These are phyloP conservation scores for Stigmatopora argus DNA, from an alignment of 2,113 vertebrate species.

Conservation along the genomic window DNA sequence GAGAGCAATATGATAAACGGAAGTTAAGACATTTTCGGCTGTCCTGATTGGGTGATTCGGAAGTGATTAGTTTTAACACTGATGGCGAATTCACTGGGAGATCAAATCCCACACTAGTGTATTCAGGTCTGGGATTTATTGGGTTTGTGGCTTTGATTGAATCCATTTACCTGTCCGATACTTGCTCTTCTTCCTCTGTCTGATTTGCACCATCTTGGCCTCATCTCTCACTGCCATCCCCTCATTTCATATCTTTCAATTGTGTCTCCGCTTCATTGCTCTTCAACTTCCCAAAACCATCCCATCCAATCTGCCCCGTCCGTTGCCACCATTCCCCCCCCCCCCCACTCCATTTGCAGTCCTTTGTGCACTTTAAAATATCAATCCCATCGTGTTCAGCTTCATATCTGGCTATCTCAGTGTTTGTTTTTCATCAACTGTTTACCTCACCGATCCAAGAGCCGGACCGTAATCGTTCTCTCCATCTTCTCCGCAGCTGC, in stretches of 20 bases:
- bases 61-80: no score
- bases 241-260: conserved; percentile 36
- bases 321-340: conserved; percentile 7
- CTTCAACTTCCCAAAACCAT: conserved; percentile 32
- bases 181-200: conserved; percentile 21
- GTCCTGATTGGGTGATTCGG: no score
- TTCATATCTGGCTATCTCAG: conserved; percentile 14
- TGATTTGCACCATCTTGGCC: conserved; percentile 29
- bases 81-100: no score
- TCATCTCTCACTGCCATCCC: conserved; percentile 37
- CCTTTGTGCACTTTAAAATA: background rate
- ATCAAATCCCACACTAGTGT: background rate
- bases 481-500: conserved; percentile 71
- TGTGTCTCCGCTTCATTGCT: conserved; percentile 52
- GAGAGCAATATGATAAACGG: no score
- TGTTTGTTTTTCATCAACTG: conserved; percentile 22
- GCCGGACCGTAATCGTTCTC: conserved; percentile 7
- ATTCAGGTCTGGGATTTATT: background rate
- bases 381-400: conserved; percentile 22
- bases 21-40: no score
- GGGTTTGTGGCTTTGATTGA: conserved; percentile 12
- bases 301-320: conserved; percentile 14
- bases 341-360: conserved; percentile 26
- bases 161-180: conserved; percentile 48
- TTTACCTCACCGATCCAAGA: background rate